Conservation (phyloP, 2,888 invertebrate species). For the Acleris sparsana region DNA sequence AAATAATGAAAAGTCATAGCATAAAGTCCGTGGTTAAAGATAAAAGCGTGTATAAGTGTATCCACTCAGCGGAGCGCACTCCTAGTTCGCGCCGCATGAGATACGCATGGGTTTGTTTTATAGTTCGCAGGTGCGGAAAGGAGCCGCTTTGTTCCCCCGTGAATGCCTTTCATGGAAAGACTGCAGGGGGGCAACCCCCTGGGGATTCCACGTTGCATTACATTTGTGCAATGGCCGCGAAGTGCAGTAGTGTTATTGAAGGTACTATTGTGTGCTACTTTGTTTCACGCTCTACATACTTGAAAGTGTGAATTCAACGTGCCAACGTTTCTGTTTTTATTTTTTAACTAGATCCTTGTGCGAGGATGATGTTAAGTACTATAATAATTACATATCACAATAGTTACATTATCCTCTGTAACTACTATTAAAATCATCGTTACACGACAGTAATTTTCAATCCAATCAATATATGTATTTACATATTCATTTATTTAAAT, state of each 20-base stretch:
- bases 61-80: conserved; percentile 10
- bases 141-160: conserved; percentile 50
- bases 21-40: no score
- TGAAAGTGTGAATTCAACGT: conserved; percentile 18
- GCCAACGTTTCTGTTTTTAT: conserved; percentile 4
- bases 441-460: no score
- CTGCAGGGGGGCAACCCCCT: conserved; percentile 38
- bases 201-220: conserved; percentile 42
- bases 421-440: no score
- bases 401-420: no score
- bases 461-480: no score
- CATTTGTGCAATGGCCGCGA: conserved; percentile 50
- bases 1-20: no score
- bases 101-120: conserved; percentile 38
- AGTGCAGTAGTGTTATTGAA: conserved; percentile 48
- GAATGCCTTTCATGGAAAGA: conserved; percentile 51
- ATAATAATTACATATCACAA: no score
- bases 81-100: conserved; percentile 19
- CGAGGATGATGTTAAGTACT: no score
- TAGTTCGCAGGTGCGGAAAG: conserved; percentile 49
- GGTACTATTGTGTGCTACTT: conserved; percentile 27
- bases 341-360: background rate
- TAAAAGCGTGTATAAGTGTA: background rate
- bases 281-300: conserved; percentile 25
- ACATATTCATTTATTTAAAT: no score